phyloP scores from a whole-genome alignment of 2,888 invertebrate genomes.

The Gonocerus acuteangulatus region DNA sequence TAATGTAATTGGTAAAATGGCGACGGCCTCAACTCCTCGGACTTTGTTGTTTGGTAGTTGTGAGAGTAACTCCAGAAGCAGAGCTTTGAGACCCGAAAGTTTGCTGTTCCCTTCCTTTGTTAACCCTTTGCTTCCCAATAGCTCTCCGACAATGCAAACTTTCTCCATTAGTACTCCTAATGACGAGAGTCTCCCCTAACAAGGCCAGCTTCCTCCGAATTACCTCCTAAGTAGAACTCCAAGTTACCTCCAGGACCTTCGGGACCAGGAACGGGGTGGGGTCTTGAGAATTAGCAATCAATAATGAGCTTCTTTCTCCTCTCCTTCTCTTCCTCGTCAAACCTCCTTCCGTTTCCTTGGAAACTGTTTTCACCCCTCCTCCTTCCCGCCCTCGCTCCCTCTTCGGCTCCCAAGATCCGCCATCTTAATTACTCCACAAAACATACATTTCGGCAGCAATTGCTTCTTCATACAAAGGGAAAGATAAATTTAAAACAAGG shows the following conservation, averaged over 20 bases:
- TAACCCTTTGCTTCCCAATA: neutral
- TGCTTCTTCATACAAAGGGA: no score
- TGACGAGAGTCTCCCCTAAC: conserved; percentile 9
- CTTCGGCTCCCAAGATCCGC: conserved; percentile 7
- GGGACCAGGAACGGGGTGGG: conserved; percentile 10
- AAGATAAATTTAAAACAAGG: no score
- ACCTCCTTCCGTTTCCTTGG: conserved; percentile 7
- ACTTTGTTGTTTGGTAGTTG: no score
- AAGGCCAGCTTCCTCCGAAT: neutral
- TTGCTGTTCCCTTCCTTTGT: neutral
- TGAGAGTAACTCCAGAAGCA: no score
- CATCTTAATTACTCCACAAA: conserved; percentile 16
- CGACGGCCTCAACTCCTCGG: no score
- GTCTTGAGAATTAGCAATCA: conserved; percentile 33
- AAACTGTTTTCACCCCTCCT: neutral
- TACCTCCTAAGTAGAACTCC: conserved; percentile 16
- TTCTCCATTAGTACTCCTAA: conserved; percentile 19
- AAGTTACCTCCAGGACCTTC: neutral
- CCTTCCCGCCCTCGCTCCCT: neutral
- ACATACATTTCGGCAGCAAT: conserved; percentile 7
- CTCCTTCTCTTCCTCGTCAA: conserved; percentile 6
- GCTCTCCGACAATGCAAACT: conserved; percentile 15
- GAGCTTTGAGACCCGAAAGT: no score
- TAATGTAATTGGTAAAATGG: no score
- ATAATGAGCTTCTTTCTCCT: conserved; percentile 30